Evolutionary conservation across 2,113 vertebrate species (phyloP).

Genomic region (Campylorhamphus procurvoides): DNA sequence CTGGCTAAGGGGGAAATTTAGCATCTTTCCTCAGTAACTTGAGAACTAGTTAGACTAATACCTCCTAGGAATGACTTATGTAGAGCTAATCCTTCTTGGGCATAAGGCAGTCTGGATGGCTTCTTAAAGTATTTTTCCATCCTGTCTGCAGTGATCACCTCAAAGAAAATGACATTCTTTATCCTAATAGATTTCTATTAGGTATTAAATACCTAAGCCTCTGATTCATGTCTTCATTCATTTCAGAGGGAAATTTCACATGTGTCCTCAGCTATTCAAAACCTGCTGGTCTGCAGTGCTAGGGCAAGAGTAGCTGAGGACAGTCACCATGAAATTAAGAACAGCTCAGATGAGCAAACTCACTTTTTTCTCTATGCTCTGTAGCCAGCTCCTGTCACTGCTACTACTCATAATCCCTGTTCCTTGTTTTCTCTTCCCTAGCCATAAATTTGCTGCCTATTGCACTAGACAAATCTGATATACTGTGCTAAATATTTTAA

Average conservation of each 20-base stretch:
- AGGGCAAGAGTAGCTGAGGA: not conserved
- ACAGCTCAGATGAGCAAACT: not conserved
- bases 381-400: not conserved
- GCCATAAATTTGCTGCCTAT: slow-evolving; percentile 23
- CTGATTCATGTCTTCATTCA: not conserved
- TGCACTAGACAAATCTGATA: slow-evolving; percentile 19
- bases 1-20: not conserved
- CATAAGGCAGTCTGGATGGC: not conserved
- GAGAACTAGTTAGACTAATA: not conserved
- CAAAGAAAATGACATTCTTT: not conserved
- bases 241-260: not conserved
- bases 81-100: not conserved
- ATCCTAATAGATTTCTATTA: not conserved
- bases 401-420: not conserved
- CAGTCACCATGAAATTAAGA: not conserved
- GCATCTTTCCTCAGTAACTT: not conserved
- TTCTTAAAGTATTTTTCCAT: not conserved
- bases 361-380: not conserved
- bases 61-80: not conserved
- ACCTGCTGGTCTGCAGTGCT: not conserved
- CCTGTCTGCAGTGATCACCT: not conserved
- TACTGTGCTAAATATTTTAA: slow-evolving; percentile 37
- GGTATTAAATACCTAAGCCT: not conserved
- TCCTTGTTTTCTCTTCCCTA: not conserved
- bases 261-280: not conserved